Evolutionary conservation across 2,888 invertebrate genomes (phyloP).

Genomic region (Caenorhabditis sp.): DNA sequence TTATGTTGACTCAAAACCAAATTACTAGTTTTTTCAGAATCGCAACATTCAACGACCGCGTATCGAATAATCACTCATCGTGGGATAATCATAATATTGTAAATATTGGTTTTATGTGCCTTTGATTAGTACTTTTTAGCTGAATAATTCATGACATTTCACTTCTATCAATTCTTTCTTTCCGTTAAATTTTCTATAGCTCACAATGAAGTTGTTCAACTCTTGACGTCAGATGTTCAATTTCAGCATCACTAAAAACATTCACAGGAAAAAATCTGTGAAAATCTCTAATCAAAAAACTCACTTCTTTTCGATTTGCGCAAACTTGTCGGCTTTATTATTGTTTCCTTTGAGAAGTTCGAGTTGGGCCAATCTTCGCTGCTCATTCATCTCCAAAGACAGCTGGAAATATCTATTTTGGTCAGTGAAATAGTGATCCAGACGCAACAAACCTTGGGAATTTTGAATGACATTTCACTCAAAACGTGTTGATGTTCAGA

Average conservation of each 20-base stretch:
- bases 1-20: no score
- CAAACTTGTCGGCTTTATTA: constrained; percentile 21
- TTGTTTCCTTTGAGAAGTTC: constrained; percentile 4
- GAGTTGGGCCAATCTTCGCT: constrained; percentile 15
- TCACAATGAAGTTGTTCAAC: neutral
- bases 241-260: constrained; percentile 20
- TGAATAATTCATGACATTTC: neutral
- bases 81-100: no score
- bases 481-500: constrained; percentile 26
- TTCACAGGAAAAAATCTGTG: no score
- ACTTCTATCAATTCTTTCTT: constrained; percentile 22
- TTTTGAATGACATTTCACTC: constrained; percentile 3
- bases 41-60: no score
- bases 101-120: no score
- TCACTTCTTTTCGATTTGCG: constrained; percentile 23
- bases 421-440: neutral
- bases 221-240: constrained; percentile 6
- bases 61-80: no score
- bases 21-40: no score
- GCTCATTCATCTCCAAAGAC: constrained; percentile 22
- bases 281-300: no score
- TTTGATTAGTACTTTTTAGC: constrained; percentile 14
- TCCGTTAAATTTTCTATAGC: neutral
- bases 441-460: neutral
- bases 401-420: constrained; percentile 6